Conservation (phyloP, 2,113 vertebrate genomes). For the Plestiodon gilberti region DNA sequence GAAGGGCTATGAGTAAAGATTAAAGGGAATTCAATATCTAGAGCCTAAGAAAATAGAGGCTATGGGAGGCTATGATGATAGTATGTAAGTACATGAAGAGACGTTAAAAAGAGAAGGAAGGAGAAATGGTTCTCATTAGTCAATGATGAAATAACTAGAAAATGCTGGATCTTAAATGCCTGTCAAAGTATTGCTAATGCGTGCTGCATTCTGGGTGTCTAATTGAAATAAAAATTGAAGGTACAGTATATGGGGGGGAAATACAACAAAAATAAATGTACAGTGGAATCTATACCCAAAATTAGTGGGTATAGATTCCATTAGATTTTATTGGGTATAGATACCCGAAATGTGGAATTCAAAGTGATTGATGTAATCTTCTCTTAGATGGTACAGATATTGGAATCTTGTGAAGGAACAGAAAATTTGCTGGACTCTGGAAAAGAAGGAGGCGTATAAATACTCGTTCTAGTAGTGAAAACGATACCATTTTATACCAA, state of each 20-base stretch:
- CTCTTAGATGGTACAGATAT: slow-evolving; percentile 8
- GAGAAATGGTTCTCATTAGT: slow-evolving; percentile 73
- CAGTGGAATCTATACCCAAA: slow-evolving; percentile 40
- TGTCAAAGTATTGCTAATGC: slow-evolving; percentile 64
- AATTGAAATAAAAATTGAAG: slow-evolving; percentile 41
- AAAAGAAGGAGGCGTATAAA: not conserved
- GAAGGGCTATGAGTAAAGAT: slow-evolving; percentile 65
- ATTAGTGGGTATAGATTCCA: too few relatives aligned
- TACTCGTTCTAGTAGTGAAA: not conserved
- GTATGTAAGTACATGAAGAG: slow-evolving; percentile 69
- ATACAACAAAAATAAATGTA: slow-evolving; percentile 41
- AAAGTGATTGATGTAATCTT: not conserved
- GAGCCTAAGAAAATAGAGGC: slow-evolving; percentile 50
- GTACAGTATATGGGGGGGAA: not conserved
- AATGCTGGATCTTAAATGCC: slow-evolving; percentile 66
- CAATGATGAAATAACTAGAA: slow-evolving; percentile 65
- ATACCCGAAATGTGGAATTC: slow-evolving; percentile 22
- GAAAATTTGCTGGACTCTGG: not conserved
- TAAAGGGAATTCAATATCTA: slow-evolving; percentile 65
- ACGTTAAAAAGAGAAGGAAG: slow-evolving; percentile 71
- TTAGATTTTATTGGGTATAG: too few relatives aligned
- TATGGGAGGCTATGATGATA: slow-evolving; percentile 66
- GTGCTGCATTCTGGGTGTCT: slow-evolving; percentile 40
- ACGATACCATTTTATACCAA: too few relatives aligned
- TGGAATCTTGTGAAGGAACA: not conserved